Percentiles rank a stretch among this genome's conserved stretches.
Conservation (phyloP, 2,888 invertebrate genomes). For the Mimachlamys varia region DNA sequence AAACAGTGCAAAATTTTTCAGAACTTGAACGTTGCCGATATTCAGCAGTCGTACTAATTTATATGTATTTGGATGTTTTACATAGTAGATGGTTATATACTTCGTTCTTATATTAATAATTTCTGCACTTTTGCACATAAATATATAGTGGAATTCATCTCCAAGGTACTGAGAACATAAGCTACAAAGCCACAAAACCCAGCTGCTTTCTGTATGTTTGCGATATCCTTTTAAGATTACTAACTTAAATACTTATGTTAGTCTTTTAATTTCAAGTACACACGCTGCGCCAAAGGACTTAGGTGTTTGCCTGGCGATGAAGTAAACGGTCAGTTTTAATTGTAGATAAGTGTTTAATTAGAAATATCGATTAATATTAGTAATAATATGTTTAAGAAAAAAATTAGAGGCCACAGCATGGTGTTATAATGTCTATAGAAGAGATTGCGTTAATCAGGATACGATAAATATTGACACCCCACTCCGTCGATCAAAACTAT, state of each 20-base stretch:
- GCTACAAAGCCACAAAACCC: no score
- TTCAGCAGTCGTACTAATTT: no score
- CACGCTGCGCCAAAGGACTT: background rate
- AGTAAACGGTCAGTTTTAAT: background rate
- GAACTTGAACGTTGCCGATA: no score
- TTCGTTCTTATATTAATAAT: no score
- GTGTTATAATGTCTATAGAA: background rate
- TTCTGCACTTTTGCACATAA: no score
- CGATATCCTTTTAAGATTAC: background rate
- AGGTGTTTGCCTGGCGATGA: background rate
- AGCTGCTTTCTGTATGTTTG: background rate
- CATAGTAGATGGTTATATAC: no score
- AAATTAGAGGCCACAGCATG: background rate
- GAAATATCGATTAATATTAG: background rate
- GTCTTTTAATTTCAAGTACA: background rate
- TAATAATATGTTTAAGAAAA: background rate
- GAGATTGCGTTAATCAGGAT: background rate
- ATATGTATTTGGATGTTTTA: no score
- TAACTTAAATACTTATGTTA: no score
- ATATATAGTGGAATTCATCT: no score
- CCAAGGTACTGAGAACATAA: no score
- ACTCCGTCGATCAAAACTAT: background rate
- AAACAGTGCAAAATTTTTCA: no score
- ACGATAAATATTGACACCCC: background rate
- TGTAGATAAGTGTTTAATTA: background rate